Base-by-base conservation (phyloP, 92 coral and sea anemone species). In the Galaxea fascicularis region DNA sequence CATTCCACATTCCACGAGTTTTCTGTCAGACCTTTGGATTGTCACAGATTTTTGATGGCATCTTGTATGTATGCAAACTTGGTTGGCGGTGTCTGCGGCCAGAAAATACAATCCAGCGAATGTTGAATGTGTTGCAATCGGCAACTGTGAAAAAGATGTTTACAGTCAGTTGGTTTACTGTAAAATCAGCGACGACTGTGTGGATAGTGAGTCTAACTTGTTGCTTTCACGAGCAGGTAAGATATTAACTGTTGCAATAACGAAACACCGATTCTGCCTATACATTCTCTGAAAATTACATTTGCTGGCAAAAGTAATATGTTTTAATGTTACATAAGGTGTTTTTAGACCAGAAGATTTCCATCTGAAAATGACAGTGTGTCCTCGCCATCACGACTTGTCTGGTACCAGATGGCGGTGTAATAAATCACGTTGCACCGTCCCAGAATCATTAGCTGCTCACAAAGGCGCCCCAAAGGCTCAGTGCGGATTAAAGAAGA, bases 221-320 rank as follows among this genome's bases (percentile, higher is more conserved):
- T 67, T 83, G 24, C 81, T 88, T 26, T 84, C 79, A 51, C 87
- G 80, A 21, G 84, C 80, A 67, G 85, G 92, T 82, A 74, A 16
- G 56, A n/a, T n/a, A n/a, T n/a, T n/a, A n/a, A n/a, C 15, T 51
- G 56, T 60, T 60, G 15, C 66, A 60, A 60, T 21, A 21, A 29
- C 66, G 10, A 1, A 2, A 60, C 10, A 28, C 10, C 14, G 28
- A 21, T 60, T 21, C 10, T 28, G 22, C 22, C 22, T 60, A 4
- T n/a, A 21, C 25, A 4, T 57, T 57, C 4, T 17, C 1, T 16
- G 4, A 57, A 16, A 57, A 15, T 21, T 17, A 57, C 63, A 20
- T 57, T 57, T 3, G 21, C 18, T 53, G 59, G 18, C 59, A 13
- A n/a, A 58, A 58, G 22, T 20, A 6, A 20, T 13, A 58, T 0